Percentiles rank a stretch among this genome's conserved stretches.
Conservation (phyloP, 2,113 vertebrate species). For the Onychorhynchus coronatus region DNA sequence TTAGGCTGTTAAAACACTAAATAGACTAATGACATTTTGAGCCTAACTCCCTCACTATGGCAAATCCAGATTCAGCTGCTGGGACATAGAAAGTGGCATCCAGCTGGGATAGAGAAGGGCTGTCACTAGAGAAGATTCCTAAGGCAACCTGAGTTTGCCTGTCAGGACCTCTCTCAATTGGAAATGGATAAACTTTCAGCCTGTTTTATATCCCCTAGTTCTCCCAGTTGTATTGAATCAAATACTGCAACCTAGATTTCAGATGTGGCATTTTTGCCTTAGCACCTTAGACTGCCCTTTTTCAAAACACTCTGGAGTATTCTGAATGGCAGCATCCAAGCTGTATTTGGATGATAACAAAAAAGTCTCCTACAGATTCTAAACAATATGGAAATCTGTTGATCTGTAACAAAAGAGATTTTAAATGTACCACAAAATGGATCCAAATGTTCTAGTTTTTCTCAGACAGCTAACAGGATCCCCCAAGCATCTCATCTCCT, state of each 20-base stretch:
- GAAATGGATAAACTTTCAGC: not conserved
- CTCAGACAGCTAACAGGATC: not conserved
- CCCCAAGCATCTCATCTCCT: not conserved
- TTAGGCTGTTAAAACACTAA: not conserved
- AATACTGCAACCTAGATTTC: not conserved
- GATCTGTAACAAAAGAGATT: not conserved
- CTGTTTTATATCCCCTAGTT: not conserved
- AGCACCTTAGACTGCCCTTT: not conserved
- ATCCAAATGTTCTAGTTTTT: not conserved
- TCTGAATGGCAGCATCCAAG: not conserved
- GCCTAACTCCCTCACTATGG: fast-evolving
- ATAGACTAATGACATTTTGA: not conserved
- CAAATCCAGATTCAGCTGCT: not conserved
- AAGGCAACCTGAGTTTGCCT: not conserved
- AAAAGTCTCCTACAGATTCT: not conserved
- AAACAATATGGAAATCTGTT: not conserved
- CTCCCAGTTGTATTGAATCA: not conserved
- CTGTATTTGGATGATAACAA: not conserved
- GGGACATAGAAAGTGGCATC: not conserved
- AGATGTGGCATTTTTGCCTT: not conserved
- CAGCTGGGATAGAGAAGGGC: not conserved
- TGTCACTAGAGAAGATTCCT: not conserved
- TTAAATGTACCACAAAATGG: not conserved
- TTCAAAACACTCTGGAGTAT: not conserved
- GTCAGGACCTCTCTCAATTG: not conserved